Conservation (phyloP, 2,797 vertebrate genomes). For the Poeciliopsis paucimaculata region DNA sequence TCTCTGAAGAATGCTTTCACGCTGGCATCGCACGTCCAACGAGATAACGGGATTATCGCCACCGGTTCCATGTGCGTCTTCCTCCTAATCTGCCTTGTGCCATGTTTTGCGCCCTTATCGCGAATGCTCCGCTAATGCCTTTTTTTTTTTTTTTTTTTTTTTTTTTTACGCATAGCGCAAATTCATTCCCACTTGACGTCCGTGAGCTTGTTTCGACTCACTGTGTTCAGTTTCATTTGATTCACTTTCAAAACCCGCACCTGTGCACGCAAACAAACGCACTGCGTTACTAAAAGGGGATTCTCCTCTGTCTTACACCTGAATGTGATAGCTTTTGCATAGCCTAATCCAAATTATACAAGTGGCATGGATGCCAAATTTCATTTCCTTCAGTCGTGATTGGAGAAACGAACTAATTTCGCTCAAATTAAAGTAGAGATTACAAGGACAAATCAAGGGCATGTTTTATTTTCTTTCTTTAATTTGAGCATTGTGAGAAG, state of each 20-base stretch:
- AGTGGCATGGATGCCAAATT: constrained; percentile 34
- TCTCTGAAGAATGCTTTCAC: constrained; percentile 65
- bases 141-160: constrained; percentile 57
- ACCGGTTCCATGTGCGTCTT: constrained; percentile 53
- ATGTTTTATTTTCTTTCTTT: constrained; percentile 43
- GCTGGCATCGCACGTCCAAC: constrained; percentile 64
- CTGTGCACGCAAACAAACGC: constrained; percentile 12
- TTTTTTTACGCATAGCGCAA: constrained; percentile 68
- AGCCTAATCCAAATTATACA: constrained; percentile 45
- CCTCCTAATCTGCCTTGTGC: constrained; percentile 61
- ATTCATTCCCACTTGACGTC: constrained; percentile 51
- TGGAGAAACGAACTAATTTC: constrained; percentile 25
- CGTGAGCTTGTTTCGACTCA: constrained; percentile 34
- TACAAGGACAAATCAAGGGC: constrained; percentile 81
- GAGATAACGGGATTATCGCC: constrained; percentile 72
- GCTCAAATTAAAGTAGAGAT: constrained; percentile 41
- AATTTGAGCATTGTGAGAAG: constrained; percentile 8
- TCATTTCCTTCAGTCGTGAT: constrained; percentile 15
- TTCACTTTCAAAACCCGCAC: constrained; percentile 26
- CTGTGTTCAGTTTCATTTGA: constrained; percentile 26
- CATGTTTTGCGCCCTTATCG: constrained; percentile 64
- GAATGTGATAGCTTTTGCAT: constrained; percentile 42
- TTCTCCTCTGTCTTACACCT: background rate
- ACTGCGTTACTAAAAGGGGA: constrained; percentile 37
- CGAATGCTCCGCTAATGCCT: constrained; percentile 49